Percentiles rank a stretch among this genome's conserved stretches.
phyloP scores from a whole-genome alignment of 92 coral and sea anemone species.

The Porites rus region DNA sequence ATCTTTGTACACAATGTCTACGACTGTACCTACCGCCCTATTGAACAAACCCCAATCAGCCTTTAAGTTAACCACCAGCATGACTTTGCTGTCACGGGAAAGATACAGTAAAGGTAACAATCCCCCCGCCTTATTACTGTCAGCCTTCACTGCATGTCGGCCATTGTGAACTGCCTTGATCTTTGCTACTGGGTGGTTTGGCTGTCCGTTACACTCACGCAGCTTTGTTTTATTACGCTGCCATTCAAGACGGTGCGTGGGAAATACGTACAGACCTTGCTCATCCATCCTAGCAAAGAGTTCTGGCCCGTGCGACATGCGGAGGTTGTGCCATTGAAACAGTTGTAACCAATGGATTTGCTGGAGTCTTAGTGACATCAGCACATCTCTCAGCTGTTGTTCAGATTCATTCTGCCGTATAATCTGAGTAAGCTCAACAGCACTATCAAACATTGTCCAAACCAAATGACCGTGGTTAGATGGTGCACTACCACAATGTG shows the following conservation, averaged over 20 bases:
- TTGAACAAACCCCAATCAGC: conserved; percentile 52
- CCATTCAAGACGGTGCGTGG: conserved; percentile 55
- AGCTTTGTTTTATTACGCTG: conserved; percentile 46
- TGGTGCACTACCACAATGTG: conserved; percentile 51
- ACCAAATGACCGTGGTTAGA: conserved; percentile 51
- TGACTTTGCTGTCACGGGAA: conserved; percentile 48
- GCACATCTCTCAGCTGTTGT: conserved; percentile 44
- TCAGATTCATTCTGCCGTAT: conserved; percentile 47
- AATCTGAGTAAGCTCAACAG: conserved; percentile 47
- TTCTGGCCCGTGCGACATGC: neutral
- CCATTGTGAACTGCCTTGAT: conserved; percentile 49
- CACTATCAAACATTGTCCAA: conserved; percentile 48
- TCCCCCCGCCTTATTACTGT: conserved; percentile 61
- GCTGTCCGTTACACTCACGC: conserved; percentile 20
- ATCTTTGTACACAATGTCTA: conserved; percentile 25
- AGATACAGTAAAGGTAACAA: conserved; percentile 44
- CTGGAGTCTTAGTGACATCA: neutral
- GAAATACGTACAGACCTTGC: conserved; percentile 59
- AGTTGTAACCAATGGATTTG: conserved; percentile 12
- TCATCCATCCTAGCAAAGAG: conserved; percentile 56
- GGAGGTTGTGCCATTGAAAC: conserved; percentile 17
- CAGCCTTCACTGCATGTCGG: conserved; percentile 40
- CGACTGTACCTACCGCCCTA: conserved; percentile 55
- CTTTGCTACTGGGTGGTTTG: conserved; percentile 46
- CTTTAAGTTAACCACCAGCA: conserved; percentile 45